Conservation (phyloP, 2,797 vertebrate genomes). For the Enteromius argenteus region DNA sequence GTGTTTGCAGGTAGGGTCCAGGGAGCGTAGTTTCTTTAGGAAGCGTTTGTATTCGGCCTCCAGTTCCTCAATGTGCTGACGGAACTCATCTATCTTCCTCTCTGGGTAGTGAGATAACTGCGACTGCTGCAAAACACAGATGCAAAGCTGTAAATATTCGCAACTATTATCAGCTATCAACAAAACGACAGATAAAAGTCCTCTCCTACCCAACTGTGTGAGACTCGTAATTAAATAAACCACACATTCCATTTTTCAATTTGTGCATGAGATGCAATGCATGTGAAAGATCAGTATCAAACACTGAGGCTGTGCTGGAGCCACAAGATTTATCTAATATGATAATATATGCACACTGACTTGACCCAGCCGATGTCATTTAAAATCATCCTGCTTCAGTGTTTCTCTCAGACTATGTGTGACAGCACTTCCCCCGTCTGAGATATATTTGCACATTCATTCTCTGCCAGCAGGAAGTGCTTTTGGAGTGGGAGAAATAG, state of each 20-base stretch:
- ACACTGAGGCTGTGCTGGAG: neutral
- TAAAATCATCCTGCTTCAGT: no score
- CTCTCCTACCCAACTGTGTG: neutral
- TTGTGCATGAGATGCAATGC: neutral
- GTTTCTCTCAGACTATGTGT: no score
- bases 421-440: no score
- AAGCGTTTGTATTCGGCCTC: slow-evolving; percentile 81
- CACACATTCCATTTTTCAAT: neutral
- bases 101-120: slow-evolving; percentile 85
- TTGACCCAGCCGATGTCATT: no score
- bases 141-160: neutral
- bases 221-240: neutral
- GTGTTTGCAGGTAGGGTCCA: slow-evolving; percentile 81
- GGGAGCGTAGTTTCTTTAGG: slow-evolving; percentile 74
- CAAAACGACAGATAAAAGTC: neutral
- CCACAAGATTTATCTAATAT: no score
- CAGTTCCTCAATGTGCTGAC: slow-evolving; percentile 76
- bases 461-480: no score
- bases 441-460: no score
- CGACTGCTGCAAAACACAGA: slow-evolving; percentile 74
- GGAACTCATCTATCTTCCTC: slow-evolving; percentile 83
- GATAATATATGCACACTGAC: no score
- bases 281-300: neutral
- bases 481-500: no score
- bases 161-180: neutral